A percentile compares a stretch with the other conserved stretches of the same genome.
phyloP scores from a whole-genome alignment of 2,888 invertebrate species.

The Icerya purchasi region DNA sequence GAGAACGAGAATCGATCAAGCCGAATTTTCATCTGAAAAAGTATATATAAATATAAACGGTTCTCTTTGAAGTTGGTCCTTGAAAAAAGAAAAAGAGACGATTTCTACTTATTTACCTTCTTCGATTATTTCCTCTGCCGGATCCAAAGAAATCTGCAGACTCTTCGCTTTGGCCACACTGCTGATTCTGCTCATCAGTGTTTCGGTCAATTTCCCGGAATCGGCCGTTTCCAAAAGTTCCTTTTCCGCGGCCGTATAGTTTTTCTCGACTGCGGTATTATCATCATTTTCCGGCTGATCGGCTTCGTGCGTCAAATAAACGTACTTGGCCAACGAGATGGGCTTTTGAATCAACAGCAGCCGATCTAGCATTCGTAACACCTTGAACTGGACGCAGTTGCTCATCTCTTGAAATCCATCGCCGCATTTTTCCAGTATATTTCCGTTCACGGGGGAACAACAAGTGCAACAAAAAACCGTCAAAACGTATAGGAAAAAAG shows the following conservation, averaged over 20 bases:
- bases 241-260: not conserved
- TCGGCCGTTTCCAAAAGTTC: not conserved
- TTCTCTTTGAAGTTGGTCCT: too few relatives aligned
- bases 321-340: conserved; percentile 7
- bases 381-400: conserved; percentile 10
- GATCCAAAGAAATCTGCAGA: conserved; percentile 10
- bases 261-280: conserved; percentile 3
- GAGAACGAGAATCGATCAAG: too few relatives aligned
- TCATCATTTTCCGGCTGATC: conserved; percentile 3
- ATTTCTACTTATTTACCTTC: too few relatives aligned
- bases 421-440: conserved; percentile 7
- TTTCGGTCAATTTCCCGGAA: conserved; percentile 5
- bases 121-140: conserved; percentile 1
- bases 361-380: conserved; percentile 5
- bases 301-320: conserved; percentile 10
- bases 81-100: too few relatives aligned
- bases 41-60: too few relatives aligned
- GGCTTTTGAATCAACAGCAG: conserved; percentile 8
- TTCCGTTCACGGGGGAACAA: too few relatives aligned
- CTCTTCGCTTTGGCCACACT: conserved; percentile 8
- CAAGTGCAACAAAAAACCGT: conserved; percentile 25
- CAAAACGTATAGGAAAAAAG: not conserved
- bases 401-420: conserved; percentile 15
- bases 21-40: too few relatives aligned
- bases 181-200: conserved; percentile 5